Conservation (phyloP, 2,888 invertebrate species). For the Dynastes maya region DNA sequence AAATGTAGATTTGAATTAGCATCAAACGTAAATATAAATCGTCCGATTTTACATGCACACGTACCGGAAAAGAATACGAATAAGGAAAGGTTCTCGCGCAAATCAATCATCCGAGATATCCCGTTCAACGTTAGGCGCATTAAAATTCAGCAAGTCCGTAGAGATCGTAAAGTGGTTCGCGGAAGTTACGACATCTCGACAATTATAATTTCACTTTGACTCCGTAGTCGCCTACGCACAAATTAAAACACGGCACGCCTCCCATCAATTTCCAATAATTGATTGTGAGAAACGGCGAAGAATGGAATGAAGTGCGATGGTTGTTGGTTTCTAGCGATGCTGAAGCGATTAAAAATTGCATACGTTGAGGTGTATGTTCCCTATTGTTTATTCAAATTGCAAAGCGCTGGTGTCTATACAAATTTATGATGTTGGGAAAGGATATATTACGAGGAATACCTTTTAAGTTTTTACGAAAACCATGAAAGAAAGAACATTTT, state of each 20-base stretch:
- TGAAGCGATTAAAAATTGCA: no score
- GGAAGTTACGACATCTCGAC: slow-evolving; percentile 10
- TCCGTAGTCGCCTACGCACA: background rate
- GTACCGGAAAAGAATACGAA: background rate
- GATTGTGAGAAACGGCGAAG: slow-evolving; percentile 5
- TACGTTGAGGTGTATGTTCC: no score
- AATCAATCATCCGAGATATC: background rate
- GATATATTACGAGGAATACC: no score
- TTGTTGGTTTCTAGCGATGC: no score
- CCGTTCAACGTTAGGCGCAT: background rate
- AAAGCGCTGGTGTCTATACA: no score
- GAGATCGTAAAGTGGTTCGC: background rate
- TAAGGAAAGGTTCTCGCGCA: background rate
- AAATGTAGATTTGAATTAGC: no score
- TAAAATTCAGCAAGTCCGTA: slow-evolving; percentile 11
- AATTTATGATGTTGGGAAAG: no score
- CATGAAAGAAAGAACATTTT: no score
- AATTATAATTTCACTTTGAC: slow-evolving; percentile 12
- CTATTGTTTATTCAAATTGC: no score
- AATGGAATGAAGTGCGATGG: background rate
- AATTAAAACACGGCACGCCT: background rate
- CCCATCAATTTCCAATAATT: slow-evolving; percentile 5
- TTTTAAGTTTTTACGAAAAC: no score
- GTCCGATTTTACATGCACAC: no score
- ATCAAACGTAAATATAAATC: no score